Percentiles rank a stretch among this genome's conserved stretches.
Conservation (phyloP, 2,888 invertebrate species). For the Meteorus cinctellus region DNA sequence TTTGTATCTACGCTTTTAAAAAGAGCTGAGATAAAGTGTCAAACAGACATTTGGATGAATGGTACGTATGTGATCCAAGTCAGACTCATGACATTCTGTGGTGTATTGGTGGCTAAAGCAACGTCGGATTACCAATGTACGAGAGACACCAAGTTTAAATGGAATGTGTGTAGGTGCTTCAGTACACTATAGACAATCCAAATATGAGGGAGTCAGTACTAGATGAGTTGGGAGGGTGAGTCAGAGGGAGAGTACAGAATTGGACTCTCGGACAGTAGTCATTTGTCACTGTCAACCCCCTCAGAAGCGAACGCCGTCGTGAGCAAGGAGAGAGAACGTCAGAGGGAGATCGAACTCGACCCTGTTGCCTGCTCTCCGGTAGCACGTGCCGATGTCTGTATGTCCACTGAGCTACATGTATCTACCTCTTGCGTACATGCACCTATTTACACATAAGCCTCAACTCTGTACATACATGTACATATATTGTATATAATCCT, state of each 20-base stretch:
- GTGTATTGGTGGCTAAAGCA: constrained; percentile 59
- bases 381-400: constrained; percentile 68
- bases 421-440: constrained; percentile 27
- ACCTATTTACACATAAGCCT: constrained; percentile 25
- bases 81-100: constrained; percentile 62
- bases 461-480: constrained; percentile 4
- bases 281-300: constrained; percentile 69
- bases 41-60: constrained; percentile 45
- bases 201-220: constrained; percentile 50
- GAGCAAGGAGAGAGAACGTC: constrained; percentile 50
- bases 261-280: constrained; percentile 66
- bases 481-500: constrained; percentile 30
- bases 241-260: constrained; percentile 27
- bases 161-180: constrained; percentile 58
- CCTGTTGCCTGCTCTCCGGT: constrained; percentile 51
- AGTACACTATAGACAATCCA: constrained; percentile 53
- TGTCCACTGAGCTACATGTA: constrained; percentile 39
- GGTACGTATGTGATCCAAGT: constrained; percentile 57
- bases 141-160: constrained; percentile 49
- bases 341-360: constrained; percentile 62
- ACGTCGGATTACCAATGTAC: constrained; percentile 60
- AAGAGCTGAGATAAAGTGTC: constrained; percentile 52
- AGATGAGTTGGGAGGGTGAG: constrained; percentile 17
- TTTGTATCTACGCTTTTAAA: neutral
- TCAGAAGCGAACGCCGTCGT: constrained; percentile 54